Evolutionary conservation across 1,140 invertebrate species (phyloP).

Genomic region (Formica exsecta): DNA sequence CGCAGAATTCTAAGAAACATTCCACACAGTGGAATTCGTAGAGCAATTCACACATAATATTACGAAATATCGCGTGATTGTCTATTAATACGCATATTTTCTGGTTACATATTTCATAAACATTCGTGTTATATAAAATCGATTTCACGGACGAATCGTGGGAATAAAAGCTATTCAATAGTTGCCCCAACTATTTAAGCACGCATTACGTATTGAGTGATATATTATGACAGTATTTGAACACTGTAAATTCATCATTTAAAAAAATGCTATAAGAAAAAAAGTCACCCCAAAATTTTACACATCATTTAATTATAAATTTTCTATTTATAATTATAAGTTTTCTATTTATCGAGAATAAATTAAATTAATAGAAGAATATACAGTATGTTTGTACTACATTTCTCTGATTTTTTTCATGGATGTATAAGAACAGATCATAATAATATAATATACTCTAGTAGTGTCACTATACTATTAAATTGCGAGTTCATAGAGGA

Average conservation of each 20-base stretch:
- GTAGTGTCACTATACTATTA: not conserved
- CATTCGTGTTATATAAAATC: conserved; percentile 9
- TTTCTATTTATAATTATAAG: not conserved
- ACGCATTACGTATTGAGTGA: too few relatives aligned
- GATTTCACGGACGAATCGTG: conserved; percentile 19
- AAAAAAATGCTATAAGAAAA: too few relatives aligned
- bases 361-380: not conserved
- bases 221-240: too few relatives aligned
- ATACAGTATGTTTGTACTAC: conserved; percentile 3
- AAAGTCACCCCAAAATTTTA: not conserved
- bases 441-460: conserved; percentile 7
- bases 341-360: not conserved
- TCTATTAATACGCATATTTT: not conserved
- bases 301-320: not conserved
- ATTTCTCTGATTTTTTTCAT: not conserved
- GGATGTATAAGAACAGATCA: not conserved
- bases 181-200: not conserved
- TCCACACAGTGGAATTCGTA: not conserved
- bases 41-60: conserved; percentile 16
- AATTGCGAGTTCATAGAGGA: not conserved
- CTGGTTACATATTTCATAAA: conserved; percentile 9
- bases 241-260: too few relatives aligned
- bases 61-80: not conserved
- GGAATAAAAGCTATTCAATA: not conserved
- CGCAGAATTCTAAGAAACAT: not conserved